Conservation (phyloP, 1,140 invertebrate genomes). For the Eulimnadia texana region DNA sequence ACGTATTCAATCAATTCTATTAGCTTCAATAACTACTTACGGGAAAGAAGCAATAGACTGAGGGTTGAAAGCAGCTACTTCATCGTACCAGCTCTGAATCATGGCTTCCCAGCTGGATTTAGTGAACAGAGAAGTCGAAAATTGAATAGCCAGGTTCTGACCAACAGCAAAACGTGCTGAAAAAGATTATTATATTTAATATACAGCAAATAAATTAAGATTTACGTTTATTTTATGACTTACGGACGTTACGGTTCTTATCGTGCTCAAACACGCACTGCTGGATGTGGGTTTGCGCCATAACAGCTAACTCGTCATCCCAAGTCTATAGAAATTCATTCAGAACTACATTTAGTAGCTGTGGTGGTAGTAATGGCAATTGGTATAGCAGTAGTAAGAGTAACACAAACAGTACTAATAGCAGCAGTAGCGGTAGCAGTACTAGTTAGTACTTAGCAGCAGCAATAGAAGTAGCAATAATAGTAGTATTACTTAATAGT, state of each 20-base stretch:
- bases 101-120: background rate
- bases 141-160: constrained; percentile 4
- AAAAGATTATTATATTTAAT: background rate
- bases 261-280: constrained; percentile 11
- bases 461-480: background rate
- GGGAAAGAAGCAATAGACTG: background rate
- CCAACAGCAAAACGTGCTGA: constrained; percentile 5
- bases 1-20: background rate
- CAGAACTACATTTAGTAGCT: no score
- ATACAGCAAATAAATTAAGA: background rate
- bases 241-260: constrained; percentile 9
- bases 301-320: constrained; percentile 15
- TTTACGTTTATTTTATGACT: background rate
- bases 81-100: constrained; percentile 2
- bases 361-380: background rate
- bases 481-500: background rate
- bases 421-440: background rate
- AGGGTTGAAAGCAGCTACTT: background rate
- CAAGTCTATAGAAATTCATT: constrained; percentile 3
- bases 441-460: background rate
- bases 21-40: background rate
- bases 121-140: background rate
- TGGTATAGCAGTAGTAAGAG: background rate
- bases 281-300: constrained; percentile 10
- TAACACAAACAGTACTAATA: background rate